Base-by-base conservation (phyloP, 2,888 invertebrate genomes). In the Tethea ocularis region DNA sequence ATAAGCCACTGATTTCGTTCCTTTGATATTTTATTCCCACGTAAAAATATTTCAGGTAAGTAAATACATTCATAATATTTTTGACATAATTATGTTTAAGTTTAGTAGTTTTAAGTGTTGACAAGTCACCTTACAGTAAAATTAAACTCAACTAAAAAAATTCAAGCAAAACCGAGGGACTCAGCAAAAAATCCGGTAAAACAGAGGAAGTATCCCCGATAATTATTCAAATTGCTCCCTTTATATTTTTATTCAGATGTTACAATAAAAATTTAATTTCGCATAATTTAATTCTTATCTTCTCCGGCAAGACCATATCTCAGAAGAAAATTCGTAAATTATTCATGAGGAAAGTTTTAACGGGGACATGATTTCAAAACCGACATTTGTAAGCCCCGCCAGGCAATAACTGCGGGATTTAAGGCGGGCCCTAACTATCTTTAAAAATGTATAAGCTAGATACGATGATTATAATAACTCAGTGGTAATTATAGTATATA, bases 311-410 rank as follows among this genome's bases (percentile, higher is more conserved):
- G 87, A 88, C 84, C 88, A 90, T 90, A 91, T 91, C 91, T 89
- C 82, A 78, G 89, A 87, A 88, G 87, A 88, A 89, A 86, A 89
- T 91, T 88, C 77, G 89, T 91, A 91, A 92, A 92, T 91, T 91
- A 92, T 92, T 92, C 91, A 92, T 91, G 90, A 90, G 86, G 81
- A 89, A 91, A 92, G 88, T 91, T 92, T 90, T 88, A 90, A 89
- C 87, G 82, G 88, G 84, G 87, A 89, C 91, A 90, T 90, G 90
- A 88, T 91, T 91, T 90, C 91, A 87, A 90, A 91, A 87, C 87
- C 88, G 84, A 88, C 90, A 88, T 90, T 91, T 89, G 90, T 91
- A 89, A 89, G 88, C 86, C 80, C 77, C 71, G 78, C 74, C 75
- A 76, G 78, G 84, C 80, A 80, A 82, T 86, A 80, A 84, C 79